Evolutionary conservation across 2,888 invertebrate genomes (phyloP).

Genomic region (Conus canariensis): DNA sequence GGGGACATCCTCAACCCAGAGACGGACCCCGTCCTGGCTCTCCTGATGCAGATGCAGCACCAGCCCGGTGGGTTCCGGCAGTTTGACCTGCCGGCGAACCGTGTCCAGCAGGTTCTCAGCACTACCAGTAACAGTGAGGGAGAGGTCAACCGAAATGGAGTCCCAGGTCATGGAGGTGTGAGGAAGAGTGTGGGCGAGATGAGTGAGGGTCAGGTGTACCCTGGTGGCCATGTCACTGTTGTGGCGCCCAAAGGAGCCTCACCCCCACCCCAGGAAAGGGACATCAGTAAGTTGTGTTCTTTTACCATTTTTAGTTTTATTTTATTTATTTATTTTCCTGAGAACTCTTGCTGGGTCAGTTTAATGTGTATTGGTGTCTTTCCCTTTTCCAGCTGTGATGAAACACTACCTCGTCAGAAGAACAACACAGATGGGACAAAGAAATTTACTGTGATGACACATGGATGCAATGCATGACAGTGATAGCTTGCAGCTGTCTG

Average conservation of each 20-base stretch:
- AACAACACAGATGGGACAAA: too few species aligned
- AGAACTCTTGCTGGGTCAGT: neutral
- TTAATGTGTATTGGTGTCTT: too few species aligned
- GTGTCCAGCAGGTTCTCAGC: conserved; percentile 20
- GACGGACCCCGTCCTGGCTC: conserved; percentile 66
- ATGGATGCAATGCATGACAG: too few species aligned
- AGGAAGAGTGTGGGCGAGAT: conserved; percentile 57
- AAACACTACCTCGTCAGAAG: too few species aligned
- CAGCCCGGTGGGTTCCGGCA: conserved; percentile 49
- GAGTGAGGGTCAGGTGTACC: conserved; percentile 52
- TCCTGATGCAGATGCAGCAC: conserved; percentile 64
- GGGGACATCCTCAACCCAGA: conserved; percentile 61
- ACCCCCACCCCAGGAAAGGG: neutral
- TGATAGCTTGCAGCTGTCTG: too few species aligned
- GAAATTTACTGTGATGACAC: too few species aligned
- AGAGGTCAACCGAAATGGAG: conserved; percentile 24
- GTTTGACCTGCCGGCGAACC: conserved; percentile 13
- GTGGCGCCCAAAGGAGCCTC: conserved; percentile 22
- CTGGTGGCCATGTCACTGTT: conserved; percentile 20
- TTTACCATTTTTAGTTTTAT: neutral
- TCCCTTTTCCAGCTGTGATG: too few species aligned
- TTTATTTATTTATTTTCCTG: neutral
- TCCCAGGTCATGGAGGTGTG: neutral
- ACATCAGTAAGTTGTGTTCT: neutral
- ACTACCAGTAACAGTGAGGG: conserved; percentile 26